These are phyloP conservation scores for Drosophila serrata DNA, from an alignment of 1,140 invertebrate species.

Conservation along the genomic window DNA sequence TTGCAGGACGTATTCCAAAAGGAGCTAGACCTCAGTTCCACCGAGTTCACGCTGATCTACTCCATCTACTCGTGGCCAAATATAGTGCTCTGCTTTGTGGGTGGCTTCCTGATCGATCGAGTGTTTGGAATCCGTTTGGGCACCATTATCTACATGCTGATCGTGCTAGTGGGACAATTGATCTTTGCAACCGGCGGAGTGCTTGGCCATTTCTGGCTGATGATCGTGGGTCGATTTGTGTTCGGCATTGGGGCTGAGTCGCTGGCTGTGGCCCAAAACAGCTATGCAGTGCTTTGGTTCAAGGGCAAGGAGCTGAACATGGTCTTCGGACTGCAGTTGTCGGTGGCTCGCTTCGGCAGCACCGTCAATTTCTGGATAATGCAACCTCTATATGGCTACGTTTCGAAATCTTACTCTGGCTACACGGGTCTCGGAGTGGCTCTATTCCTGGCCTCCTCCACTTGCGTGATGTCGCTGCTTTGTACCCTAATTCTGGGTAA, in stretches of 20 bases:
- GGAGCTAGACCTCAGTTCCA: constrained; percentile 93
- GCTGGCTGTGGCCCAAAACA: constrained; percentile 97
- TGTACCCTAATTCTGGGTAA: constrained; percentile 90
- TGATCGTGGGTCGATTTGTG: constrained; percentile 97
- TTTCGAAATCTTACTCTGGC: constrained; percentile 89
- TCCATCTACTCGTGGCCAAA: constrained; percentile 99
- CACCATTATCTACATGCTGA: constrained; percentile 94
- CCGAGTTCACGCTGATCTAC: constrained; percentile 95
- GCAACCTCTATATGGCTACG: constrained; percentile 93
- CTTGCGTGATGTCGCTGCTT: constrained; percentile 93
- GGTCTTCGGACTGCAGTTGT: constrained; percentile 97
- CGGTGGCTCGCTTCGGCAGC: constrained; percentile 97
- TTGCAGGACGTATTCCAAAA: constrained; percentile 95
- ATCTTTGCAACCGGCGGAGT: constrained; percentile 95
- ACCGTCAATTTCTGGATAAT: constrained; percentile 97
- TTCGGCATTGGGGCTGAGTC: constrained; percentile 99
- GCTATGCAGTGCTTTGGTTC: constrained; percentile 98
- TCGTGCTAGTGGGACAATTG: constrained; percentile 93
- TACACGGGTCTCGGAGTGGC: constrained; percentile 92
- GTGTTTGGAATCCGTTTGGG: constrained; percentile 97
- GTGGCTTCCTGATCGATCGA: constrained; percentile 97
- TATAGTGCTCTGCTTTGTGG: constrained; percentile 97
- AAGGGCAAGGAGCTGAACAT: constrained; percentile 99
- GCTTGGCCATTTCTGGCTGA: constrained; percentile 93
- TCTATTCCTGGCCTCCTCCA: constrained; percentile 91